Conservation (phyloP, 2,888 invertebrate species). For the Lasius fuliginosus region DNA sequence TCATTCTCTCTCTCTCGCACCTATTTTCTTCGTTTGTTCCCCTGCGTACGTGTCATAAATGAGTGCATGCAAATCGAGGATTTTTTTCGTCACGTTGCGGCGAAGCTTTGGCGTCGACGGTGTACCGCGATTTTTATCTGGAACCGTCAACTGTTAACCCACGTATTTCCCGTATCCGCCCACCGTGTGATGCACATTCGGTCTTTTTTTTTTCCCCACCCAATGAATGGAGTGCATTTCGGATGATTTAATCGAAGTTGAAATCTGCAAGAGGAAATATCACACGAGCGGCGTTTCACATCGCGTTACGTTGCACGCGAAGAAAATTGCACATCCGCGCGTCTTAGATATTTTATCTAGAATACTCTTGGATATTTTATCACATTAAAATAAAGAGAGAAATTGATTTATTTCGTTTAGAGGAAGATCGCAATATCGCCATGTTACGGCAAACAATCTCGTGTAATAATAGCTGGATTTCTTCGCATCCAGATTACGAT, state of each 20-base stretch:
- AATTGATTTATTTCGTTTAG: background rate
- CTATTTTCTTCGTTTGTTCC: background rate
- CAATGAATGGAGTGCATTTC: background rate
- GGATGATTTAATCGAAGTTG: conserved; percentile 6
- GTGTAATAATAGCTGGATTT: background rate
- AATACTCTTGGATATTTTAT: background rate
- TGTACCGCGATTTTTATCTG: conserved; percentile 24
- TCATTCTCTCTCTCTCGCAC: background rate
- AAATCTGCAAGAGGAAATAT: background rate
- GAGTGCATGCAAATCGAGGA: background rate
- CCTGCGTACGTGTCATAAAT: conserved; percentile 19
- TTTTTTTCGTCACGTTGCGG: background rate
- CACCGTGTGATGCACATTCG: conserved; percentile 14
- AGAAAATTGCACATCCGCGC: background rate
- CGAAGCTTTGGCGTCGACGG: background rate
- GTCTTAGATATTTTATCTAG: background rate
- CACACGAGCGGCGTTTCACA: background rate
- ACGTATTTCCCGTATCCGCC: background rate
- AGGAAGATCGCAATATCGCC: background rate
- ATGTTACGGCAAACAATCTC: background rate
- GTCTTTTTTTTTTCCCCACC: background rate
- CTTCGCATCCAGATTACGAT: background rate
- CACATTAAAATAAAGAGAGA: background rate
- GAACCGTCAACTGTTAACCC: background rate
- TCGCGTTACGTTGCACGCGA: background rate